Base-by-base conservation (phyloP, 1,140 invertebrate genomes). In the Campodea augens region DNA sequence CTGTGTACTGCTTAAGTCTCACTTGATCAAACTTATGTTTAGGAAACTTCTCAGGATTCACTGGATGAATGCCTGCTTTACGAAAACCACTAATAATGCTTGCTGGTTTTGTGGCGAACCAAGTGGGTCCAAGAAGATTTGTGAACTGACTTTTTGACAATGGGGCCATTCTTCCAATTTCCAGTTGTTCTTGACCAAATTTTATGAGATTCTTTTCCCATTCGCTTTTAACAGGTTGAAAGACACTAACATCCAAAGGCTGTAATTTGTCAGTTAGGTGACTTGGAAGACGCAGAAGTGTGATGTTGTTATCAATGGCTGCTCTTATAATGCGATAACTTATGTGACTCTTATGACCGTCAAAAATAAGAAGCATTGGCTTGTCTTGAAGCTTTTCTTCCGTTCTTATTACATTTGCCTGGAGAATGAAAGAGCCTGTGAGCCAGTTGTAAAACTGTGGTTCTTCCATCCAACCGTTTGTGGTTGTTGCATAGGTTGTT, bases 401-500 rank as follows among this genome's bases (percentile, higher is more conserved):
- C 4, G n/a, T 4, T 15, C 43, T n/a, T 5, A 38, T 7, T 18
- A 39, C 5, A 3, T 36, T 47, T 12, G 25, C 44, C 24, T 15
- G 5, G 19, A 23, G 22, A 7, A 45, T n/a, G 21, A 47, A 48
- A 15, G 25, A 36, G 7, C 19, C 22, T 19, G 25, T 43, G 39
- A 62, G 57, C 50, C 54, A 61, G 1, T 45, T 25, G 22, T 20
- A 53, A 54, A 60, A 62, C 5, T 51, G 42, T 12, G 50, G 41
- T 45, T 52, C 52, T 45, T 55, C 52, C 55, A 61, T 62, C 51
- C 51, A 62, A 19, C 52, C 58, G 48, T 61, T 60, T 25, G 47
- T 48, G 0, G 54, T 54, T 23, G 52, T 50, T 15, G 52, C 46
- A 48, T 61, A 57, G 19, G 50, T 38, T 4, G 57, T 59, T 47